Evolutionary conservation across 30 jellyfish, hydroid and myxozoan species (phyloP).

Genomic region (Nemopilema nomurai): DNA sequence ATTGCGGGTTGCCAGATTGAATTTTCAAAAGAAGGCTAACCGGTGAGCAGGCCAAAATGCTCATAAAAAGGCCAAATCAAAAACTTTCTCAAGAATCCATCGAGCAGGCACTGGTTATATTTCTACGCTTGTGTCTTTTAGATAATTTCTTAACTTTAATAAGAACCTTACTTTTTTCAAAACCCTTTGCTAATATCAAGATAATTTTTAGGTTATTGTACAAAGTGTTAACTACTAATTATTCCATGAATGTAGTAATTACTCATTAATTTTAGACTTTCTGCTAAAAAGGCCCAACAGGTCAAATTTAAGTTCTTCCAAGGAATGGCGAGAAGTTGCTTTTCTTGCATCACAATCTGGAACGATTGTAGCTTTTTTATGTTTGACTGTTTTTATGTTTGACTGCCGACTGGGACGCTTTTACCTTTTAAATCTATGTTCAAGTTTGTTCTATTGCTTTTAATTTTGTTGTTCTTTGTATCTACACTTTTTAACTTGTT

Average conservation of each 20-base stretch:
- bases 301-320: not conserved
- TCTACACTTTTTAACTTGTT: not conserved
- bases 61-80: not conserved
- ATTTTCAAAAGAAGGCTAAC: not conserved
- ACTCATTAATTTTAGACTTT: not conserved
- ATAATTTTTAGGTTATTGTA: not conserved
- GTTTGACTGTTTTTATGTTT: not conserved
- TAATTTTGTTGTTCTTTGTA: not conserved
- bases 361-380: not conserved
- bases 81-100: not conserved
- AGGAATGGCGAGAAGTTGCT: not conserved
- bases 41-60: not conserved
- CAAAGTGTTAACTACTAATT: not conserved
- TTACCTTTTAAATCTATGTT: not conserved
- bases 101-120: not conserved
- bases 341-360: not conserved
- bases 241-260: not conserved
- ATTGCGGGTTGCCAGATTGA: not conserved
- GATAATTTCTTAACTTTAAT: not conserved
- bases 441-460: not conserved
- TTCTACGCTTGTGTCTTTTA: not conserved
- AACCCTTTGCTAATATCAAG: not conserved
- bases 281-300: not conserved
- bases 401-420: not conserved
- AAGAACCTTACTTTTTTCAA: not conserved